These are phyloP conservation scores for Lysandra coridon DNA, from an alignment of 2,888 invertebrate genomes.

Conservation along the genomic window DNA sequence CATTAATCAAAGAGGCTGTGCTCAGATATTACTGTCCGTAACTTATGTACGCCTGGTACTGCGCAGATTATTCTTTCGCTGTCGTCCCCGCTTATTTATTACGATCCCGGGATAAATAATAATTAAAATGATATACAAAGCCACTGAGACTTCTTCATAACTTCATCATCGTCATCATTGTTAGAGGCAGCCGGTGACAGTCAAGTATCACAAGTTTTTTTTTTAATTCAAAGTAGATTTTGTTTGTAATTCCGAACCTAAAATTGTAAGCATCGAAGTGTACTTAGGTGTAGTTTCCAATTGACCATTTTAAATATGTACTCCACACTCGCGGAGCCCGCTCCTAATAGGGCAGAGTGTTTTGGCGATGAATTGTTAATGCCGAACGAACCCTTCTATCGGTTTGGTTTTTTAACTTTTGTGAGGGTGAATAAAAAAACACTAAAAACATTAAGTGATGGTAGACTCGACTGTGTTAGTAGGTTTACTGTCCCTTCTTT, in stretches of 20 bases:
- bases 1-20: slow-evolving; percentile 71
- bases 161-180: not conserved
- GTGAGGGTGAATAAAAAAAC: slow-evolving; percentile 19
- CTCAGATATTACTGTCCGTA: slow-evolving; percentile 68
- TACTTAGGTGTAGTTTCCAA: slow-evolving; percentile 34
- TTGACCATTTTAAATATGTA: slow-evolving; percentile 65
- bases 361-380: slow-evolving; percentile 72
- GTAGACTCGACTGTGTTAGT: slow-evolving; percentile 13
- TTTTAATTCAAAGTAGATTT: not conserved
- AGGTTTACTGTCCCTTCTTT: not conserved
- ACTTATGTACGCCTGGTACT: slow-evolving; percentile 64
- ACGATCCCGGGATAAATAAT: slow-evolving; percentile 31
- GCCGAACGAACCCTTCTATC: slow-evolving; percentile 65
- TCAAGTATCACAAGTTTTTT: no score
- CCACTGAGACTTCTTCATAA: not conserved
- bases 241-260: not conserved
- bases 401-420: slow-evolving; percentile 39
- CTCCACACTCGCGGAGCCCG: slow-evolving; percentile 49
- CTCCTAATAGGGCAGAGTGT: slow-evolving; percentile 67
- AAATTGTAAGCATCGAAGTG: slow-evolving; percentile 1
- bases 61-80: slow-evolving; percentile 47
- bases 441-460: slow-evolving; percentile 16
- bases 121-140: slow-evolving; percentile 32
- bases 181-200: not conserved
- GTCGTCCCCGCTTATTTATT: slow-evolving; percentile 46